phyloP scores from a whole-genome alignment of 2,797 vertebrate species.

The Ctenopoma multispine region DNA sequence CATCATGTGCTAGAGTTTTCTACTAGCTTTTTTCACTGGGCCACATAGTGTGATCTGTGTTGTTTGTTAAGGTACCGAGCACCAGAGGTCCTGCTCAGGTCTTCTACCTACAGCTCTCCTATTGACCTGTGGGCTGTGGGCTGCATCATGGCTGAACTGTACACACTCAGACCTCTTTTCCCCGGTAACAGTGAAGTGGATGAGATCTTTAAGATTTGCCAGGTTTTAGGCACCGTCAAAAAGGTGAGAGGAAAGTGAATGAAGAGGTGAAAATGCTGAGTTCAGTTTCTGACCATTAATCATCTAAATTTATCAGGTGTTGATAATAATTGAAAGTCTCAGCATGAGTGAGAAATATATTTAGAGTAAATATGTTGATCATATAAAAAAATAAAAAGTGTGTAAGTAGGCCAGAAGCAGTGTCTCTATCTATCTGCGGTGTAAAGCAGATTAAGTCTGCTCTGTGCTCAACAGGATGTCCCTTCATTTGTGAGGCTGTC shows the following conservation, averaged over 20 bases:
- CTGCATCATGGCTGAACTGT: conserved; percentile 98
- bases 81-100: conserved; percentile 94
- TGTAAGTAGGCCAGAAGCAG: not conserved
- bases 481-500: conserved; percentile 16
- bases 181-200: conserved; percentile 98
- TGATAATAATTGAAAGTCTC: not conserved
- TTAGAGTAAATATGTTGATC: not conserved
- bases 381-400: not conserved
- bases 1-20: not conserved
- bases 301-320: not conserved
- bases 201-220: conserved; percentile 99
- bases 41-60: not conserved
- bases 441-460: conserved; percentile 25
- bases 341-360: not conserved
- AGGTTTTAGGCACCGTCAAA: conserved; percentile 96
- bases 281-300: conserved; percentile 10
- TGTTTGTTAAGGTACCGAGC: conserved; percentile 91
- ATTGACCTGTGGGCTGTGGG: conserved; percentile 98
- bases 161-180: conserved; percentile 95
- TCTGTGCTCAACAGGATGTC: conserved; percentile 6
- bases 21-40: not conserved
- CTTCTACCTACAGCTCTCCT: conserved; percentile 93
- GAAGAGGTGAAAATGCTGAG: conserved; percentile 1
- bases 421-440: conserved; percentile 3
- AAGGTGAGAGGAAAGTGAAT: conserved; percentile 84